Conservation (phyloP, 2,113 vertebrate species). For the Rhinoptilus africanus region DNA sequence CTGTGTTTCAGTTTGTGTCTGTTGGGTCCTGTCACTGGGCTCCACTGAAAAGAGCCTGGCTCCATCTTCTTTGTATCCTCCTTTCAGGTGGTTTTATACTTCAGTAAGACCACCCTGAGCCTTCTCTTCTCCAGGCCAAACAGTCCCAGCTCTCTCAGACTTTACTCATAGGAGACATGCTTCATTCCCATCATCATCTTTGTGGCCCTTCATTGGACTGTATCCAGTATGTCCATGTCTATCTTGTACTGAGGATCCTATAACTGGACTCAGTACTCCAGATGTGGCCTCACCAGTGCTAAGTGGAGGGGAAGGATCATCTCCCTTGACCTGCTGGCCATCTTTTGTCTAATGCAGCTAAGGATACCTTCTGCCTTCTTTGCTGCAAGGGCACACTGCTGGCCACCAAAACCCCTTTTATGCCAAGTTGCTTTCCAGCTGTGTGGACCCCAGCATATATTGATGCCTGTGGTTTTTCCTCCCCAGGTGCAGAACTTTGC, state of each 20-base stretch:
- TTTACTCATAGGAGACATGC: neutral
- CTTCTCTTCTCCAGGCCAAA: neutral
- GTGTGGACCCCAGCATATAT: rapidly evolving
- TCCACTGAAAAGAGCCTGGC: neutral
- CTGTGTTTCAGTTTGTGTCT: neutral
- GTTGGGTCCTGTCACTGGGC: neutral
- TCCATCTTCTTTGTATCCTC: neutral
- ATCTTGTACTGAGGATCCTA: neutral
- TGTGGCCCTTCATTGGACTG: neutral
- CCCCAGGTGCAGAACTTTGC: neutral
- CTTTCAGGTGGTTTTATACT: neutral
- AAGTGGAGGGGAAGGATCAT: neutral
- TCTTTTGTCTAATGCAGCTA: neutral
- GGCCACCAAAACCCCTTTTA: neutral
- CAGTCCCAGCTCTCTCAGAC: neutral
- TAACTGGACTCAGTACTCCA: neutral
- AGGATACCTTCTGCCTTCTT: neutral
- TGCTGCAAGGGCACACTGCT: neutral
- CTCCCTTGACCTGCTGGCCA: neutral
- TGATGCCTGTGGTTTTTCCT: neutral
- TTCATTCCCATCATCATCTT: neutral
- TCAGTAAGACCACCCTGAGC: neutral
- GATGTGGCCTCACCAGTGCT: neutral
- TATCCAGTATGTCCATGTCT: neutral
- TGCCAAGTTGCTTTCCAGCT: neutral